A percentile compares a stretch with the other conserved stretches of the same genome.
Evolutionary conservation across 2,113 vertebrate genomes (phyloP).

Genomic region (Neodon shergylaensis): DNA sequence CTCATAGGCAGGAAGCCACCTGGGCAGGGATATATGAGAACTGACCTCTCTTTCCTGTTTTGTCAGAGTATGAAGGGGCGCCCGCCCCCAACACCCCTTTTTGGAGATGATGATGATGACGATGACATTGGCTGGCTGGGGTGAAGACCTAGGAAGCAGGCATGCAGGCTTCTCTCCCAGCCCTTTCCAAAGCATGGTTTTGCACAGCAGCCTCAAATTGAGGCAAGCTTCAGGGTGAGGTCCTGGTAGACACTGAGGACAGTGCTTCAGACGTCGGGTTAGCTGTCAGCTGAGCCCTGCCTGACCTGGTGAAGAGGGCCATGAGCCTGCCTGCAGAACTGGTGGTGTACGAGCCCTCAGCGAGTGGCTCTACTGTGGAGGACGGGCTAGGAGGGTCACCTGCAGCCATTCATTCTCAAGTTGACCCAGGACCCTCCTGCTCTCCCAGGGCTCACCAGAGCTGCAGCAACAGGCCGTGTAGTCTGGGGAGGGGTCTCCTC

Average conservation of each 20-base stretch:
- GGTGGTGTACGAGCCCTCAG: neutral
- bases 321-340: neutral
- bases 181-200: slow-evolving; percentile 63
- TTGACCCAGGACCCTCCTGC: neutral
- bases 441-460: neutral
- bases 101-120: slow-evolving; percentile 92
- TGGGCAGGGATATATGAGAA: slow-evolving; percentile 22
- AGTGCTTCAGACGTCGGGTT: neutral
- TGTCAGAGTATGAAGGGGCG: slow-evolving; percentile 95
- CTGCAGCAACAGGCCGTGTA: neutral
- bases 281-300: neutral
- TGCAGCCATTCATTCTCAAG: neutral
- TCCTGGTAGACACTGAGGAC: slow-evolving; percentile 62
- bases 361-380: neutral
- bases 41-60: slow-evolving; percentile 77
- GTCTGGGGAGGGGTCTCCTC: neutral
- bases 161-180: slow-evolving; percentile 32
- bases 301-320: slow-evolving; percentile 26
- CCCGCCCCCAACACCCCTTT: slow-evolving; percentile 94
- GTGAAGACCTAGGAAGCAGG: slow-evolving; percentile 83
- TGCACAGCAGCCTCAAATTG: slow-evolving; percentile 72
- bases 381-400: neutral
- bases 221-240: slow-evolving; percentile 31
- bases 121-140: slow-evolving; percentile 94
- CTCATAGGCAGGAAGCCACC: neutral